These are phyloP conservation scores for Cheilosia urbana DNA, from an alignment of 2,888 invertebrate species.

Conservation along the genomic window DNA sequence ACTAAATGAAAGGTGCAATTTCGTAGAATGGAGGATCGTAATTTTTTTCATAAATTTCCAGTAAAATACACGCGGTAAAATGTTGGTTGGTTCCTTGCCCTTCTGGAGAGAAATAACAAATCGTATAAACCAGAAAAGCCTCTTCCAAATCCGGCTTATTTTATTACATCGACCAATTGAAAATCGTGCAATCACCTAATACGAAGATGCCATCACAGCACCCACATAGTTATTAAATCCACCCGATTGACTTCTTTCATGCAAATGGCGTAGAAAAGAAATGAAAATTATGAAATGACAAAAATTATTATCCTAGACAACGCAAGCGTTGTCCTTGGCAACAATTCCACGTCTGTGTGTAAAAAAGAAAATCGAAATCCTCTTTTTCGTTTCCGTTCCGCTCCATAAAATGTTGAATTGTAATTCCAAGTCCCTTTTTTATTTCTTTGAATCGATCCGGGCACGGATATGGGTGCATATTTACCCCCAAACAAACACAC, in stretches of 20 bases:
- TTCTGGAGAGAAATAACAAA: too few relatives aligned
- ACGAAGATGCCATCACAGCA: not conserved
- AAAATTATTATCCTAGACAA: conserved; percentile 49
- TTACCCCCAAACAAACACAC: not conserved
- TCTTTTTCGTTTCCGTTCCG: conserved; percentile 13
- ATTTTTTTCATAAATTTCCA: too few relatives aligned
- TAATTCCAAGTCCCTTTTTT: conserved; percentile 40
- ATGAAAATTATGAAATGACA: conserved; percentile 26
- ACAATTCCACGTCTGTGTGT: not conserved
- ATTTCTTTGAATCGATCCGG: conserved; percentile 29
- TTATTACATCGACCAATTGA: not conserved
- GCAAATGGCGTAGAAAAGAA: conserved; percentile 35
- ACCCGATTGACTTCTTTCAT: conserved; percentile 53
- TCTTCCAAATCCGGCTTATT: not conserved
- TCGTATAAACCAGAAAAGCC: not conserved
- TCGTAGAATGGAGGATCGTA: too few relatives aligned
- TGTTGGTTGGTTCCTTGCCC: too few relatives aligned
- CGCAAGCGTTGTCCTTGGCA: conserved; percentile 45
- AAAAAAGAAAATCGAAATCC: not conserved
- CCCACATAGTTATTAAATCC: conserved; percentile 26
- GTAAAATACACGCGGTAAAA: too few relatives aligned
- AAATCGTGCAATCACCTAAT: not conserved
- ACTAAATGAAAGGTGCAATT: too few relatives aligned
- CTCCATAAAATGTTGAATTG: conserved; percentile 63
- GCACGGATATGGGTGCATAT: not conserved